These are phyloP conservation scores for Remorina albescens DNA, from an alignment of 2,797 vertebrate species.

Conservation along the genomic window DNA sequence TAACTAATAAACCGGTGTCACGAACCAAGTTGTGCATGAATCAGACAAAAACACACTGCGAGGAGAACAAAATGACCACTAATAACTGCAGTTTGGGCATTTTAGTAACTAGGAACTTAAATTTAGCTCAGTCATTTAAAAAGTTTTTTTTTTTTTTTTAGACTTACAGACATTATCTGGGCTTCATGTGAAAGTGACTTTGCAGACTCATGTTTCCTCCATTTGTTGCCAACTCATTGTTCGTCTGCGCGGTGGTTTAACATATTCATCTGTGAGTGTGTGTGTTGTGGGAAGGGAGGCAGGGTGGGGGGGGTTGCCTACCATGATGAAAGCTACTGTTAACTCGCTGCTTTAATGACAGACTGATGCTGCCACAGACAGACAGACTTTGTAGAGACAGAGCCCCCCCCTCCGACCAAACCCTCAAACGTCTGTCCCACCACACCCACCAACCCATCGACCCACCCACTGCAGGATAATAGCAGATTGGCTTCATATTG, in stretches of 20 bases:
- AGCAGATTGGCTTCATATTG: constrained; percentile 68
- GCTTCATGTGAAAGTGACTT: constrained; percentile 43
- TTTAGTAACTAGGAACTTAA: constrained; percentile 54
- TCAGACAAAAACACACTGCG: not conserved
- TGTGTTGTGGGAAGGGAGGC: constrained; percentile 54
- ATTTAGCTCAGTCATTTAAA: constrained; percentile 46
- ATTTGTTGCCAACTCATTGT: constrained; percentile 78
- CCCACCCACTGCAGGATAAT: constrained; percentile 58
- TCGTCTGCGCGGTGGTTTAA: constrained; percentile 64
- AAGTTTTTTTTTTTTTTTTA: constrained; percentile 23
- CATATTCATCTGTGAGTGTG: constrained; percentile 47
- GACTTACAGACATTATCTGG: constrained; percentile 31
- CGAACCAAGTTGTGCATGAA: constrained; percentile 6
- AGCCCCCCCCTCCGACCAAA: constrained; percentile 31
- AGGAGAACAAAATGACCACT: constrained; percentile 61
- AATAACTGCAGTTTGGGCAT: constrained; percentile 59
- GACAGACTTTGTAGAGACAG: constrained; percentile 56
- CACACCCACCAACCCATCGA: constrained; percentile 19
- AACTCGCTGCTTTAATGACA: constrained; percentile 76
- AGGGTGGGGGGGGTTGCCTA: constrained; percentile 61
- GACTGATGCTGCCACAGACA: constrained; percentile 55
- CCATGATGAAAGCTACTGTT: constrained; percentile 76
- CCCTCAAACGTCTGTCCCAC: constrained; percentile 23
- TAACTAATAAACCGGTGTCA: constrained; percentile 15
- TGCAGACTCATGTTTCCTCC: constrained; percentile 74